Conservation (phyloP, 2,888 invertebrate species). For the Dasypogon diadema region DNA sequence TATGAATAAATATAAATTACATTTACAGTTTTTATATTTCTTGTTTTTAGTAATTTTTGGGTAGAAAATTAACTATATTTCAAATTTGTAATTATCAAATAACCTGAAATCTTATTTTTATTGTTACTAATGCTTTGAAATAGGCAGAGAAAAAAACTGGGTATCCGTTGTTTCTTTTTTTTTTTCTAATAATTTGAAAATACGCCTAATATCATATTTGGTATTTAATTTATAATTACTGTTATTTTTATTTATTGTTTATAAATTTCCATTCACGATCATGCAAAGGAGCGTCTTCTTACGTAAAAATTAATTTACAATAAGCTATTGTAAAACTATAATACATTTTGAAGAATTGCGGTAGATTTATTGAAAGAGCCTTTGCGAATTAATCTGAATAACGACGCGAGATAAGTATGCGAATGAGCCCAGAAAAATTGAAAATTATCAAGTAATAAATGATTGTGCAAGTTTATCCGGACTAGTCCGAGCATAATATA, state of each 20-base stretch:
- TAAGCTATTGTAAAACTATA: too few relatives aligned
- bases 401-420: too few relatives aligned
- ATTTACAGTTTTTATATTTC: background rate
- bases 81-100: background rate
- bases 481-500: too few relatives aligned
- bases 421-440: too few relatives aligned
- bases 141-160: background rate
- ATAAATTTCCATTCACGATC: constrained; percentile 46
- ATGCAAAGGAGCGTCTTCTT: constrained; percentile 52
- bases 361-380: too few relatives aligned
- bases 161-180: background rate
- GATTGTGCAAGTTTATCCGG: too few relatives aligned
- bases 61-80: background rate
- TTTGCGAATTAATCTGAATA: too few relatives aligned
- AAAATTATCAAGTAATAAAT: too few relatives aligned
- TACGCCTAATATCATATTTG: constrained; percentile 7
- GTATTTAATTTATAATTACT: constrained; percentile 4
- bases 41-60: background rate
- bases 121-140: background rate
- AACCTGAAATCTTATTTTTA: background rate
- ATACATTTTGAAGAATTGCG: too few relatives aligned
- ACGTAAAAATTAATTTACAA: too few relatives aligned
- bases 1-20: background rate
- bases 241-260: background rate
- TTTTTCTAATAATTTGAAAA: constrained; percentile 10